A percentile compares a stretch with the other conserved stretches of the same genome.
Evolutionary conservation across 1,140 invertebrate genomes (phyloP).

Genomic region (Heliconius congener): DNA sequence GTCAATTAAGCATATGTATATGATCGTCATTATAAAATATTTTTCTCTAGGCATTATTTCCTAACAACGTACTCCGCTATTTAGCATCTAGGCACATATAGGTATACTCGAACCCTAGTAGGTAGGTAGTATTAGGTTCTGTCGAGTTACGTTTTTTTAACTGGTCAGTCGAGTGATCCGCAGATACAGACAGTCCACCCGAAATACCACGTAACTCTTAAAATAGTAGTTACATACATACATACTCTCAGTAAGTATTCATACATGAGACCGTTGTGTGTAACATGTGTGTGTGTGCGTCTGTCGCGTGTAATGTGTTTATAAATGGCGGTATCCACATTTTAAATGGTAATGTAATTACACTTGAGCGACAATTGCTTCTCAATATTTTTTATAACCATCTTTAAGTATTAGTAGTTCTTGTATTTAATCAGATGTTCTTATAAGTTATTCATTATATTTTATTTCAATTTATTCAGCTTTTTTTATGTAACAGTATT

Average conservation of each 20-base stretch:
- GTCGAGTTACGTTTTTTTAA: not conserved
- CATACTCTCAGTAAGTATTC: no score
- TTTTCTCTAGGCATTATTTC: no score
- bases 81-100: no score
- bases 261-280: no score
- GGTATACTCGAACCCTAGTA: no score
- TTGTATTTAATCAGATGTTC: not conserved
- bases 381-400: constrained; percentile 1
- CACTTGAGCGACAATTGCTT: not conserved
- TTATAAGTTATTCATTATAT: not conserved
- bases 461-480: no score
- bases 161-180: not conserved
- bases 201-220: no score
- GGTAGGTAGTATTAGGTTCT: not conserved
- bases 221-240: no score
- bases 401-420: not conserved
- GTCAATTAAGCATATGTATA: no score
- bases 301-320: not conserved
- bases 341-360: constrained; percentile 12
- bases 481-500: not conserved
- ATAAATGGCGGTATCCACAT: not conserved
- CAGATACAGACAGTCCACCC: not conserved
- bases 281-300: not conserved
- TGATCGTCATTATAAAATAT: no score
- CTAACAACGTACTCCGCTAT: no score